Percentiles rank a stretch among this genome's conserved stretches.
Conservation (phyloP, 2,113 vertebrate genomes). For the Peromyscus maniculatus region DNA sequence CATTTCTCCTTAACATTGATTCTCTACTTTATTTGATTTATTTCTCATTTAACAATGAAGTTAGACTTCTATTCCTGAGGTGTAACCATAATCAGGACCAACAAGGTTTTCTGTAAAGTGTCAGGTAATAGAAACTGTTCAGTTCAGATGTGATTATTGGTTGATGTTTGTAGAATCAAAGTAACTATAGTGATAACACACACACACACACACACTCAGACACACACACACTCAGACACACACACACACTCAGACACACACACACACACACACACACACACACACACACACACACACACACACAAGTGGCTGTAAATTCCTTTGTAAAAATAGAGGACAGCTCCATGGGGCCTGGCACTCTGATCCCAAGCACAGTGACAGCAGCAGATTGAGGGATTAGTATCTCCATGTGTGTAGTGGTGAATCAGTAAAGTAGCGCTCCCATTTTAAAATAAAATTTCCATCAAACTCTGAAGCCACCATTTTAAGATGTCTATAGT, state of each 20-base stretch:
- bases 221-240: fast-evolving
- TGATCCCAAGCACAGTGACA: background rate
- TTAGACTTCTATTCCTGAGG: background rate
- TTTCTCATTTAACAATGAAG: background rate
- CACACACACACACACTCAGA: background rate
- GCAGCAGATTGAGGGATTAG: background rate
- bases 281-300: background rate
- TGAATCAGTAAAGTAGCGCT: background rate
- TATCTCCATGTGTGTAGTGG: background rate
- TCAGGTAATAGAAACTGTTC: background rate
- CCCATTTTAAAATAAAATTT: constrained; percentile 43
- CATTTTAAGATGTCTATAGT: constrained; percentile 26
- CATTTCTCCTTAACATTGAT: background rate
- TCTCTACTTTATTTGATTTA: constrained; percentile 8
- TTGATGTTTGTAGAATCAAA: background rate
- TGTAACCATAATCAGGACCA: background rate
- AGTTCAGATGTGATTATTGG: background rate
- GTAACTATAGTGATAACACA: background rate
- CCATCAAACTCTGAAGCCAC: constrained; percentile 12
- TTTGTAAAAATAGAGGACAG: background rate
- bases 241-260: background rate
- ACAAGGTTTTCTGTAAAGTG: background rate
- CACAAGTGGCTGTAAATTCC: background rate
- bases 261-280: fast-evolving
- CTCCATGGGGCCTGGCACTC: background rate